These are phyloP conservation scores for Andrena hattorfiana DNA, from an alignment of 2,888 invertebrate species.

Conservation along the genomic window DNA sequence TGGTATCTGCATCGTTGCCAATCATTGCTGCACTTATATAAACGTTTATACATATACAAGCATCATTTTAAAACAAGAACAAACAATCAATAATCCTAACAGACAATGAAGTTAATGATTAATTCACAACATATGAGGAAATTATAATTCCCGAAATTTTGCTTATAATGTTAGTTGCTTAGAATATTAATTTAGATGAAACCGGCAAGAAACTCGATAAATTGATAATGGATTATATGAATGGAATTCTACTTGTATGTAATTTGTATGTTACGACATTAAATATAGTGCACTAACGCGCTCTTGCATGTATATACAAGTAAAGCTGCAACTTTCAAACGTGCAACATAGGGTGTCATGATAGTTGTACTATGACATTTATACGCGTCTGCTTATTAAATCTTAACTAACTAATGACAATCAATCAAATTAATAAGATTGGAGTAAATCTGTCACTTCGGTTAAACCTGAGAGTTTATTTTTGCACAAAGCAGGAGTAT, in stretches of 20 bases:
- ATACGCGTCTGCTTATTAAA: slow-evolving; percentile 12
- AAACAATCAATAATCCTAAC: background rate
- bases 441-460: slow-evolving; percentile 37
- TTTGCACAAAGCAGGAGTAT: slow-evolving; percentile 57
- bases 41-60: no score
- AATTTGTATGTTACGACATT: background rate
- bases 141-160: background rate
- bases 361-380: slow-evolving; percentile 11
- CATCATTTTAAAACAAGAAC: background rate
- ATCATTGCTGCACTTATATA: no score
- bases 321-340: slow-evolving; percentile 25
- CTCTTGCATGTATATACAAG: slow-evolving; percentile 29
- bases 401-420: background rate
- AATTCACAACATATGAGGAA: no score
- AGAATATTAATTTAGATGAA: no score
- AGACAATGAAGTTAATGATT: no score
- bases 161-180: background rate
- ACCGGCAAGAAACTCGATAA: no score
- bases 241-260: background rate
- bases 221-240: background rate
- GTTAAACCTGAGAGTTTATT: slow-evolving; percentile 79
- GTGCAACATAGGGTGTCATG: slow-evolving; percentile 22
- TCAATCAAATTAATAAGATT: slow-evolving; percentile 2
- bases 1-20: background rate
- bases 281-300: slow-evolving; percentile 28